phyloP scores from a whole-genome alignment of 1,140 invertebrate genomes.

The Panagrolaimus sp. region DNA sequence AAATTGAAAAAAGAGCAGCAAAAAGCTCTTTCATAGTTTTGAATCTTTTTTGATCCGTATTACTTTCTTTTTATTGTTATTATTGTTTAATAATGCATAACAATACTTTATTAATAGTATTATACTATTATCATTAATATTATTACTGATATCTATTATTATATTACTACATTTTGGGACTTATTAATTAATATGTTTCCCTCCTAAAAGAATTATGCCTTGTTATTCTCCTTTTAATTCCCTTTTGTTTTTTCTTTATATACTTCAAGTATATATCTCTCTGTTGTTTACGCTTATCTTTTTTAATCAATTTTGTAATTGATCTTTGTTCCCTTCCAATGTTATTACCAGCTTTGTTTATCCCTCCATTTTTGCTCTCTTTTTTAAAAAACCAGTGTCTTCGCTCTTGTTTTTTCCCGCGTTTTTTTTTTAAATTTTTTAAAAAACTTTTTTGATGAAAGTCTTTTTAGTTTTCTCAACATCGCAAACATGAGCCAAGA shows the following conservation, averaged over 20 bases:
- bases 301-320: too few relatives aligned
- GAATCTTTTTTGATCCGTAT: too few relatives aligned
- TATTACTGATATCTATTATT: neutral
- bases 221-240: neutral
- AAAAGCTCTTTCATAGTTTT: too few relatives aligned
- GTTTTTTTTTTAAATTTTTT: neutral
- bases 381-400: neutral
- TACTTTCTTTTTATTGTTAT: too few relatives aligned
- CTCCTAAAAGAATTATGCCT: neutral
- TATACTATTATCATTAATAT: neutral
- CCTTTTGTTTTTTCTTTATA: neutral
- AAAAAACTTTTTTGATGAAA: neutral
- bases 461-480: too few relatives aligned
- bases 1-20: too few relatives aligned
- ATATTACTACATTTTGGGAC: neutral
- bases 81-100: too few relatives aligned
- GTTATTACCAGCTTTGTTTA: too few relatives aligned
- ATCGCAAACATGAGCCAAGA: slow-evolving; percentile 1
- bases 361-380: neutral
- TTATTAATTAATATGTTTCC: neutral
- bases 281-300: too few relatives aligned
- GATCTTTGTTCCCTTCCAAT: too few relatives aligned
- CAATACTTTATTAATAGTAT: too few relatives aligned
- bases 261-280: too few relatives aligned
- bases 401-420: neutral